Evolutionary conservation across 2,113 vertebrate species (phyloP).

Genomic region (Sebastes fasciatus): DNA sequence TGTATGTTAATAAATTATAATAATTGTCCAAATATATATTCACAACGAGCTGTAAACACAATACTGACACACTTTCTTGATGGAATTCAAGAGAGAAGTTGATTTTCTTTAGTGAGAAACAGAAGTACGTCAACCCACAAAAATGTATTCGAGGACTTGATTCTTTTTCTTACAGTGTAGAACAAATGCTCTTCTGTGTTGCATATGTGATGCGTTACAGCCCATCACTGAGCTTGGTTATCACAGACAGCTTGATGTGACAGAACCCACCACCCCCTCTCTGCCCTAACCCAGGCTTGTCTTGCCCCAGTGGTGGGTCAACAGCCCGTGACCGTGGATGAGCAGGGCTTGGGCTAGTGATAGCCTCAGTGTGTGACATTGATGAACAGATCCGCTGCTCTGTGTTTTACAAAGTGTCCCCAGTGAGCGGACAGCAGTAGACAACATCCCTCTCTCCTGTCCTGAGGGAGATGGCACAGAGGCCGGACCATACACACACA

Average conservation of each 20-base stretch:
- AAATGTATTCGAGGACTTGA: neutral
- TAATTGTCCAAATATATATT: no score
- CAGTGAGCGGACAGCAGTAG: constrained; percentile 9
- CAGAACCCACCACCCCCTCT: no score
- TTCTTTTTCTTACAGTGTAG: neutral
- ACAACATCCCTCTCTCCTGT: constrained; percentile 9
- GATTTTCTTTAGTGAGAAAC: neutral
- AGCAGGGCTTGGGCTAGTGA: constrained; percentile 4
- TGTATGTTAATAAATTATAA: no score
- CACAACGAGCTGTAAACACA: no score
- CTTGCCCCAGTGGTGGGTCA: constrained; percentile 14
- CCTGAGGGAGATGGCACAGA: neutral
- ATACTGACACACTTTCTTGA: no score
- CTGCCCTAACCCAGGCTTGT: neutral
- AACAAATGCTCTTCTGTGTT: neutral
- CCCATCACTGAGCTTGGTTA: neutral
- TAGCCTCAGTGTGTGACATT: constrained; percentile 36
- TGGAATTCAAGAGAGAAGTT: no score
- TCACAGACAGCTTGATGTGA: neutral
- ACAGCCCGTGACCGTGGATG: constrained; percentile 11
- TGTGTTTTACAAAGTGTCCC: constrained; percentile 24
- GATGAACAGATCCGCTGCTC: constrained; percentile 31
- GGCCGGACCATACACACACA: neutral
- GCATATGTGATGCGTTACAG: neutral
- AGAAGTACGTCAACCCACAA: neutral